Conservation (phyloP, 2,113 vertebrate species). For the Desmodus rotundus region DNA sequence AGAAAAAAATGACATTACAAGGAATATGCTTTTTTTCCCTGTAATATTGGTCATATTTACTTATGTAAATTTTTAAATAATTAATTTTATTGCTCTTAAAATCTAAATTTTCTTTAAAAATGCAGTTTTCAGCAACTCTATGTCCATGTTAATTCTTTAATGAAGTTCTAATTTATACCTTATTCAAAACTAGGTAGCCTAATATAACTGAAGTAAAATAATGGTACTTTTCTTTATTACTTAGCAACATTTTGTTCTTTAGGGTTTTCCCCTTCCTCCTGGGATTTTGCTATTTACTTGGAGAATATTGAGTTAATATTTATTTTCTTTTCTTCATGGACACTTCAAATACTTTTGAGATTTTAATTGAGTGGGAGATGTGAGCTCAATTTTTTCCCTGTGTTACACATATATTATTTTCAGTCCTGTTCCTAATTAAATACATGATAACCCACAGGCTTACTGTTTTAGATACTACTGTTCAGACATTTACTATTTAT, state of each 20-base stretch:
- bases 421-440: not conserved
- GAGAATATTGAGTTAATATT: not conserved
- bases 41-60: not conserved
- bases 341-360: not conserved
- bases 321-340: not conserved
- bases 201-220: not conserved
- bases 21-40: not conserved
- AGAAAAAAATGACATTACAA: not conserved
- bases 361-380: not conserved
- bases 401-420: not conserved
- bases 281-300: not conserved
- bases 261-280: not conserved
- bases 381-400: not conserved
- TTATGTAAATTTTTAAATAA: not conserved
- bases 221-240: not conserved
- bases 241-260: not conserved
- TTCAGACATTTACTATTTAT: not conserved
- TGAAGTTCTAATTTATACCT: not conserved
- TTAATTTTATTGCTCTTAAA: constrained; percentile 5
- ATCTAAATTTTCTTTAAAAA: not conserved
- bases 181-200: not conserved
- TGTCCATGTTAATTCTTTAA: not conserved
- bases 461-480: not conserved
- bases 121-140: not conserved
- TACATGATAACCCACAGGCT: not conserved